Conservation (phyloP, 2,113 vertebrate genomes). For the Boleophthalmus pectinirostris region DNA sequence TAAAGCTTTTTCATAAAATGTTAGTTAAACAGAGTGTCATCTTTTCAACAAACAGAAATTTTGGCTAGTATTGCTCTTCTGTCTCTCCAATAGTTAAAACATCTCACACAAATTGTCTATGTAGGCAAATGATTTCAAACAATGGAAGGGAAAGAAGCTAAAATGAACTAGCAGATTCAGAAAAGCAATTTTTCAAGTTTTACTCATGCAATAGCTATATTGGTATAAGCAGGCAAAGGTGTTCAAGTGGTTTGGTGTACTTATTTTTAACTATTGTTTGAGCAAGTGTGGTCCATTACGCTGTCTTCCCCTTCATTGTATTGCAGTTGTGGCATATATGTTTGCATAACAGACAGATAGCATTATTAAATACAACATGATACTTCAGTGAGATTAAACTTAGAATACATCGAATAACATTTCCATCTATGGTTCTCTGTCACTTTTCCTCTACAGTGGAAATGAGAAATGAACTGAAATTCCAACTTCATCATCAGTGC, state of each 20-base stretch:
- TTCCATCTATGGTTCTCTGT: constrained; percentile 2
- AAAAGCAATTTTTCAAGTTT: neutral
- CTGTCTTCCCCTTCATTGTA: neutral
- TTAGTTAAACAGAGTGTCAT: neutral
- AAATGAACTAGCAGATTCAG: neutral
- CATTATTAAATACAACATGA: neutral
- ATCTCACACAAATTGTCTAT: neutral
- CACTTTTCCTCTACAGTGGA: constrained; percentile 13
- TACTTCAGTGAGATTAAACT: neutral
- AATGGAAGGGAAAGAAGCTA: neutral
- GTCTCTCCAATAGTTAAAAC: neutral
- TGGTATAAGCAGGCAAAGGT: neutral
- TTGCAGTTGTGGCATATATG: neutral
- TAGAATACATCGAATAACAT: constrained; percentile 7
- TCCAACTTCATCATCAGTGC: constrained; percentile 10
- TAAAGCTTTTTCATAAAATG: neutral
- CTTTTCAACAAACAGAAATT: neutral
- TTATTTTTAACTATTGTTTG: neutral
- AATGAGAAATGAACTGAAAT: constrained; percentile 27
- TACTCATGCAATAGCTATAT: neutral
- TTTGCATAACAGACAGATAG: neutral
- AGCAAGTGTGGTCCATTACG: neutral
- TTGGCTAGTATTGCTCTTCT: neutral
- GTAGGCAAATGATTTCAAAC: neutral
- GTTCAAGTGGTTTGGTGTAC: neutral